These are phyloP conservation scores for Dynastes grantii DNA, from an alignment of 2,888 invertebrate species.

Conservation along the genomic window DNA sequence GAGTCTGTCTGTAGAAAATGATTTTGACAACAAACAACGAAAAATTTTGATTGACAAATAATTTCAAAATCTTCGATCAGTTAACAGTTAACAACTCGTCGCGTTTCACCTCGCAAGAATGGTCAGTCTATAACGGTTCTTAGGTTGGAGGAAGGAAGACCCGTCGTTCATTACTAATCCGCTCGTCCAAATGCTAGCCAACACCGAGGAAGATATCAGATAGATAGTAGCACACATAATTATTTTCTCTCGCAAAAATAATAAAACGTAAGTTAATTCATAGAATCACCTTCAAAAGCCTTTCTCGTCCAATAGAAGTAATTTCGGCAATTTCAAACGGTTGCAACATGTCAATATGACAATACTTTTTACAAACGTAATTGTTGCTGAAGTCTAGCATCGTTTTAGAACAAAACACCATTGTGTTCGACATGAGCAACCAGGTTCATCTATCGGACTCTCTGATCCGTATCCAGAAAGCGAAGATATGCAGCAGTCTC, in stretches of 20 bases:
- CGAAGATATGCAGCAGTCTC: constrained; percentile 40
- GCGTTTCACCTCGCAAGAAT: constrained; percentile 19
- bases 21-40: constrained; percentile 42
- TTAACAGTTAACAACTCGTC: constrained; percentile 23
- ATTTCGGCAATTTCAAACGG: no score
- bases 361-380: neutral
- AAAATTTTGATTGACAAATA: constrained; percentile 40
- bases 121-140: neutral
- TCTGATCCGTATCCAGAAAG: neutral
- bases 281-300: neutral
- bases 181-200: neutral
- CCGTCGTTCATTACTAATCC: neutral
- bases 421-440: neutral
- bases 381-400: neutral
- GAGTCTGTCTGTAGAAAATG: constrained; percentile 8
- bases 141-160: neutral
- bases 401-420: no score
- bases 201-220: neutral
- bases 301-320: neutral
- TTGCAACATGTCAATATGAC: neutral
- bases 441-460: constrained; percentile 27
- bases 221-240: no score
- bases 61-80: constrained; percentile 44
- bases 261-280: neutral
- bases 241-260: neutral